phyloP scores from a whole-genome alignment of 1,140 invertebrate species.

The Drosophila bifasciata region DNA sequence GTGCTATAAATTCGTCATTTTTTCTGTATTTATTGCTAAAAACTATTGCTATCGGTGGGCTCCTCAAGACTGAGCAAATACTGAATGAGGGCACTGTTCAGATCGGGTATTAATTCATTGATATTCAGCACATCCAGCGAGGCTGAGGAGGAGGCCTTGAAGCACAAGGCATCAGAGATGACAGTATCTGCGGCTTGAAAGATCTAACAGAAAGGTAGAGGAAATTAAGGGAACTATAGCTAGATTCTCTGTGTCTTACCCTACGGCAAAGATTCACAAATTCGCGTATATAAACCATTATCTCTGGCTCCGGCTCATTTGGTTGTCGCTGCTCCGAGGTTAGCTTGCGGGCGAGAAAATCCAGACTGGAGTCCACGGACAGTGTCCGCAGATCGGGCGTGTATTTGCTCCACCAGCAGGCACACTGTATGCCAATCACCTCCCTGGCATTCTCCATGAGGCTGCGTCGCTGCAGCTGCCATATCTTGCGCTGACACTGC shows the following conservation, averaged over 20 bases:
- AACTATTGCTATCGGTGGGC: background rate
- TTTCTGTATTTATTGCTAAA: no score
- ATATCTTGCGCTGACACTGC: background rate
- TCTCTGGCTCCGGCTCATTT: no score
- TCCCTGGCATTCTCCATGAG: conserved; percentile 32
- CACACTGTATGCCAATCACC: background rate
- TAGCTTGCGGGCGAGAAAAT: no score
- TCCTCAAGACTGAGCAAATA: conserved; percentile 26
- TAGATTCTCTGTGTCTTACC: background rate
- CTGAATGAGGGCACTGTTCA: conserved; percentile 49
- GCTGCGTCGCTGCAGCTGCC: conserved; percentile 22
- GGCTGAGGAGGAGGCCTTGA: conserved; percentile 29
- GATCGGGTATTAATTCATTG: conserved; percentile 1
- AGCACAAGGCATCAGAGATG: conserved; percentile 21
- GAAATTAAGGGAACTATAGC: background rate
- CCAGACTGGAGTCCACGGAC: no score
- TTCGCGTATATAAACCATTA: no score
- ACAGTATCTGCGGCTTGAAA: conserved; percentile 21
- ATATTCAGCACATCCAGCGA: conserved; percentile 51
- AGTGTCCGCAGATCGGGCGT: background rate
- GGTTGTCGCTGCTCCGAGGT: no score
- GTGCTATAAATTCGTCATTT: conserved; percentile 48
- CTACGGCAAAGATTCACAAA: no score
- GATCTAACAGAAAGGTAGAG: conserved; percentile 22
- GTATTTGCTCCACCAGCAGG: conserved; percentile 1